Base-by-base conservation (phyloP, 2,113 vertebrate species). In the Xenotilapia leptura region DNA sequence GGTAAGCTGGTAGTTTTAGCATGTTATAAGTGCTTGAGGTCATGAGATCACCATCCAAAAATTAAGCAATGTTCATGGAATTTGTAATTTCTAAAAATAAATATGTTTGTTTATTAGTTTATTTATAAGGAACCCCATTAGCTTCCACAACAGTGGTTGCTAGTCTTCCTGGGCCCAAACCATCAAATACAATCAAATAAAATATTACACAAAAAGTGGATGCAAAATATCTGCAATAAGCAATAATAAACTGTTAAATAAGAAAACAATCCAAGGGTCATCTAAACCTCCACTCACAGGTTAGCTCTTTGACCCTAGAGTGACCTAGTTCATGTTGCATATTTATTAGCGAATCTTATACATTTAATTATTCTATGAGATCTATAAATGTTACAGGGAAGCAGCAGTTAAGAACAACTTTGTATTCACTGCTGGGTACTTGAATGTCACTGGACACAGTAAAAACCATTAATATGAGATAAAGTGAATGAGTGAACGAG, bases 131-230 rank as follows among this genome's bases (percentile, higher is more conserved):
- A 54, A 54, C n/a, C 53, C 53, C 53, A 54, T 54, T 54, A 23
- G 53, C 53, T 23, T 23, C 53, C 51, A 54, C 4, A 56, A 28
- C 1, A 56, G 55, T 1, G 55, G 23, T 56, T 28, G 23, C 55
- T 56, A 56, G 55, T 56, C 55, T 56, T 56, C 55, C 0, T 0
- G 0, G 55, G 55, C 55, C 55, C 55, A 58, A 58, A 58, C 1
- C 55, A 28, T 9, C 23, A 58, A 58, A 28, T 5, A 58, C 55
- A 58, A 28, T 58, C 55, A 58, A 58, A 58, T 58, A 56, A 56
- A 58, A 58, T 58, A 58, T 58, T 58, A 15, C 55, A 58, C 55
- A 28, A 58, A 58, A 28, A 58, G 13, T 58, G 55, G 55, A 58
- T 15, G 55, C 55, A 2, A 58, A 58, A 1, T 28, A 58, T 58